Percentiles rank a stretch among this genome's conserved stretches.
These are phyloP conservation scores for Pelobates cultripes DNA, from an alignment of 2,797 vertebrate genomes.

Conservation along the genomic window DNA sequence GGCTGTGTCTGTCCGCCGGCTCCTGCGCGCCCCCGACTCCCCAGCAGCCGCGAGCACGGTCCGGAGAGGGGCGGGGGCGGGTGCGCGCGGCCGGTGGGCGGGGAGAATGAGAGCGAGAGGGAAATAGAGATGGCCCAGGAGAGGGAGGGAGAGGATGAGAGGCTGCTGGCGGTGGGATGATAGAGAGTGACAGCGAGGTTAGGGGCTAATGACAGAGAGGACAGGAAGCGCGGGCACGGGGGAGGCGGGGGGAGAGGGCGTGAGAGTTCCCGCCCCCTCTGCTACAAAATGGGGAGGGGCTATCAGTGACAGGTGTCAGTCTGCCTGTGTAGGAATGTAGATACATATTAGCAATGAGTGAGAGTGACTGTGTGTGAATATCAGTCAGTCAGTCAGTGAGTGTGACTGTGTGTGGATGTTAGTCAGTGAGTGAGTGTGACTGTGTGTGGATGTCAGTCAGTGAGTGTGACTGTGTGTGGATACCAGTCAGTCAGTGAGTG, in stretches of 20 bases:
- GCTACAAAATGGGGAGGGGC: conserved; percentile 10
- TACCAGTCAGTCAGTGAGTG: no score
- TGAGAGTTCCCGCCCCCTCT: conserved; percentile 16
- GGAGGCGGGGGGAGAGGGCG: background rate
- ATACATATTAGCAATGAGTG: no score
- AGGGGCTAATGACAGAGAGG: background rate
- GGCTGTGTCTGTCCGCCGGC: conserved; percentile 15
- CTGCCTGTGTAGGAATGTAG: background rate
- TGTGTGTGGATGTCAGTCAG: no score
- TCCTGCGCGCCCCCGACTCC: conserved; percentile 36
- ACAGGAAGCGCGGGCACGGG: conserved; percentile 3
- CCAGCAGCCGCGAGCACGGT: conserved; percentile 63
- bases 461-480: no score
- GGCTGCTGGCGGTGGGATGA: background rate
- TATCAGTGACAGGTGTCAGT: conserved; percentile 15
- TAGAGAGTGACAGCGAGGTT: background rate
- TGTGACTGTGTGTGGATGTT: no score
- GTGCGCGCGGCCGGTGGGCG: conserved; percentile 20
- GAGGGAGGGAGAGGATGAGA: background rate
- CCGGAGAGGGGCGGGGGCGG: conserved; percentile 66
- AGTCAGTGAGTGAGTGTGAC: no score
- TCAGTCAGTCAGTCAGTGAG: no score
- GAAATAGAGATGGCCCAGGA: background rate
- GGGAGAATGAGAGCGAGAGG: background rate
- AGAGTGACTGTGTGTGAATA: no score